These are phyloP conservation scores for Helicoverpa armigera DNA, from an alignment of 1,140 invertebrate species.

Conservation along the genomic window DNA sequence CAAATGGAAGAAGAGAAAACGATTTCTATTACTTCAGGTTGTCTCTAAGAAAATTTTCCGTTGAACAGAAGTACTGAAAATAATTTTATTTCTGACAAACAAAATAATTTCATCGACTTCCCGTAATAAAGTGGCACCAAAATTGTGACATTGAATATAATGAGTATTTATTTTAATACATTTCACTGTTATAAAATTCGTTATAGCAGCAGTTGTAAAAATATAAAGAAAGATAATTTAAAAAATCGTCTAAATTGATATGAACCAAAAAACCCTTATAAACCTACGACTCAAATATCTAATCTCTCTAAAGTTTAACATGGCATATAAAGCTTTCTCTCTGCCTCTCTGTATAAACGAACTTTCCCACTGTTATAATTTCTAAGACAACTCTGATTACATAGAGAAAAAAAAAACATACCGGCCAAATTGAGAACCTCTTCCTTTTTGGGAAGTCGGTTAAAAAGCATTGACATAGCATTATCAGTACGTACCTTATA, in stretches of 20 bases:
- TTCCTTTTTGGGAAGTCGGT: too few species aligned
- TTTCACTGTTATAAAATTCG: slow-evolving; percentile 15
- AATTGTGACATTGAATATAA: slow-evolving; percentile 19
- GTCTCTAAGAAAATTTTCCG: not conserved
- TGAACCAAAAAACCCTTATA: too few species aligned
- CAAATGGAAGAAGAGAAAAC: not conserved
- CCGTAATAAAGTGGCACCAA: not conserved
- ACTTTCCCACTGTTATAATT: not conserved
- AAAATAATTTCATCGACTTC: not conserved
- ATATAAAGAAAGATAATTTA: not conserved
- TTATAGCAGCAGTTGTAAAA: not conserved
- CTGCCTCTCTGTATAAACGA: too few species aligned
- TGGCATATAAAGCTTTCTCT: too few species aligned
- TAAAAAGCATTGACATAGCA: too few species aligned
- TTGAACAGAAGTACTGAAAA: not conserved
- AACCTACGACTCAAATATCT: too few species aligned
- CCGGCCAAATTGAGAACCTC: too few species aligned
- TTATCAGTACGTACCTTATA: slow-evolving; percentile 91
- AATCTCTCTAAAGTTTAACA: too few species aligned
- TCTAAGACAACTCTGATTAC: too few species aligned
- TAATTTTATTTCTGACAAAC: slow-evolving; percentile 1
- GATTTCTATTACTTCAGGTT: not conserved
- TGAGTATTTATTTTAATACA: not conserved
- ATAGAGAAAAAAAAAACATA: too few species aligned
- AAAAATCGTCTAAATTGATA: too few species aligned